A percentile compares a stretch with the other conserved stretches of the same genome.
Conservation (phyloP, 2,797 vertebrate genomes). For the Scyliorhinus canicula region DNA sequence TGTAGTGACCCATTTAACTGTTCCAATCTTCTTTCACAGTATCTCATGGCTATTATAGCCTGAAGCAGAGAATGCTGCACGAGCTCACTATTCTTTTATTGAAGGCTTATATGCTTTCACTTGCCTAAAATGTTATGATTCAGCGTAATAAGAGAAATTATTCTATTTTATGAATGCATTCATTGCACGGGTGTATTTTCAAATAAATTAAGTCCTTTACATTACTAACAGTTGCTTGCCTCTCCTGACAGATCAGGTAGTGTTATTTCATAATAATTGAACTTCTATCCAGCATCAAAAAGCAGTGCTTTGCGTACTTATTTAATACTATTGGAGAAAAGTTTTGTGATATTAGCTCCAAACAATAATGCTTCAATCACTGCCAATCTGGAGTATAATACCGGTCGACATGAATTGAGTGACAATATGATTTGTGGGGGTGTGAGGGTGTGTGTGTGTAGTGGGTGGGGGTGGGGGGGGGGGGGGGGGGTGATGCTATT, state of each 20-base stretch:
- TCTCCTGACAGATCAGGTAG: background rate
- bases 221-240: background rate
- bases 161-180: background rate
- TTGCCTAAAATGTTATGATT: background rate
- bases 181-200: background rate
- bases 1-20: conserved; percentile 22
- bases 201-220: background rate
- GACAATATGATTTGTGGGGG: background rate
- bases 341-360: background rate
- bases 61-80: background rate
- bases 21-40: background rate
- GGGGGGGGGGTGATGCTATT: no score
- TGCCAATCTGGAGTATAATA: background rate
- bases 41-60: background rate
- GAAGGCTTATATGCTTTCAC: background rate
- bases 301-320: background rate
- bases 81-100: background rate
- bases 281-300: background rate
- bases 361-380: background rate
- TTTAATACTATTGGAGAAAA: background rate
- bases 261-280: background rate
- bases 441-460: no score
- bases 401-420: background rate
- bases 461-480: no score
- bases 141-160: background rate